Conservation (phyloP, 2,797 vertebrate species). For the Hemibagrus guttatus region DNA sequence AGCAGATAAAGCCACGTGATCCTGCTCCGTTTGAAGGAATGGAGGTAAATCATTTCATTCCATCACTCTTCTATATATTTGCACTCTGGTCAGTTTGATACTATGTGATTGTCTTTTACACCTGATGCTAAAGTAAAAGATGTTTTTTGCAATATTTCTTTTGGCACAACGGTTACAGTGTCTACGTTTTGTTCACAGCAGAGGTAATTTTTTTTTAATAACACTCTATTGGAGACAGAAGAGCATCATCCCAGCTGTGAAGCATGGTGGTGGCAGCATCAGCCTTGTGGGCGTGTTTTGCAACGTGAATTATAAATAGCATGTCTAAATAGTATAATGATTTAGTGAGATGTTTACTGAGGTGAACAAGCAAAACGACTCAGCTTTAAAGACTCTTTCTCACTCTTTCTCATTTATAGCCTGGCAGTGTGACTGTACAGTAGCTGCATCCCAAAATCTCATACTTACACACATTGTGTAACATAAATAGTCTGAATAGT, state of each 20-base stretch:
- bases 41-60: constrained; percentile 74
- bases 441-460: no score
- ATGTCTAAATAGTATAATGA: neutral
- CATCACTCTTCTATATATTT: neutral
- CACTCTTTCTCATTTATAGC: neutral
- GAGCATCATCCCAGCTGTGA: neutral
- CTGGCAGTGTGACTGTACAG: neutral
- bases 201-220: neutral
- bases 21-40: constrained; percentile 86
- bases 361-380: neutral
- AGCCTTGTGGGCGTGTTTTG: neutral
- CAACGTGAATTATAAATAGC: neutral
- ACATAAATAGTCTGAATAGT: no score
- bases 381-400: neutral
- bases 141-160: neutral
- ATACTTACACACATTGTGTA: no score
- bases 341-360: neutral
- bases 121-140: no score
- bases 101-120: neutral
- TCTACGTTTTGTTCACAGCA: neutral
- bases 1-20: constrained; percentile 80
- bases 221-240: neutral
- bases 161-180: neutral
- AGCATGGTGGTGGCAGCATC: neutral
- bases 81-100: no score